Conservation (phyloP, 2,888 invertebrate species). For the Eupithecia subfuscata region DNA sequence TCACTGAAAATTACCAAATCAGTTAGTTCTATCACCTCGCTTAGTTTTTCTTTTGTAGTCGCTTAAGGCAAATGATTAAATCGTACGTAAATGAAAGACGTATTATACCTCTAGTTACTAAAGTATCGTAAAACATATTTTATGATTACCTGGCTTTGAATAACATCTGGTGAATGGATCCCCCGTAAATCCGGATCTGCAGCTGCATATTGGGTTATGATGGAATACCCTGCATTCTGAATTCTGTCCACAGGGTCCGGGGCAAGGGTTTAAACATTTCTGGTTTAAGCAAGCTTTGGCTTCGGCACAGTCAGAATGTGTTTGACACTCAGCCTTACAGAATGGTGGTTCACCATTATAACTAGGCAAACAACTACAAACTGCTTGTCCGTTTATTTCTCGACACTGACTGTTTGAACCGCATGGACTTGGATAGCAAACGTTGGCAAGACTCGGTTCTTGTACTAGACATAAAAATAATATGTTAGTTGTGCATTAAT, state of each 20-base stretch:
- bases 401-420: slow-evolving; percentile 86
- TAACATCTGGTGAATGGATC: slow-evolving; percentile 88
- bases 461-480: slow-evolving; percentile 65
- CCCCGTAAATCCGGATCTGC: slow-evolving; percentile 84
- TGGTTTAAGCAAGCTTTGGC: slow-evolving; percentile 87
- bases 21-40: slow-evolving; percentile 12
- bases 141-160: slow-evolving; percentile 74
- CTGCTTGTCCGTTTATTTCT: slow-evolving; percentile 83
- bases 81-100: neutral
- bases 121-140: neutral
- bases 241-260: slow-evolving; percentile 88
- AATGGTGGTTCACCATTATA: slow-evolving; percentile 87
- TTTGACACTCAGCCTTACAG: slow-evolving; percentile 88
- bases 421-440: slow-evolving; percentile 85
- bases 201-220: slow-evolving; percentile 89
- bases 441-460: slow-evolving; percentile 68
- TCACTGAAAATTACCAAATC: slow-evolving; percentile 53
- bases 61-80: neutral
- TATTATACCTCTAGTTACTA: neutral
- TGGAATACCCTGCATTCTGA: slow-evolving; percentile 88
- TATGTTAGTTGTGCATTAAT: neutral
- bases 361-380: slow-evolving; percentile 88
- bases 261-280: slow-evolving; percentile 89
- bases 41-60: neutral
- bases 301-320: slow-evolving; percentile 86